These are phyloP conservation scores for Caenorhabditis panamensis DNA, from an alignment of 2,888 invertebrate genomes.

Conservation along the genomic window DNA sequence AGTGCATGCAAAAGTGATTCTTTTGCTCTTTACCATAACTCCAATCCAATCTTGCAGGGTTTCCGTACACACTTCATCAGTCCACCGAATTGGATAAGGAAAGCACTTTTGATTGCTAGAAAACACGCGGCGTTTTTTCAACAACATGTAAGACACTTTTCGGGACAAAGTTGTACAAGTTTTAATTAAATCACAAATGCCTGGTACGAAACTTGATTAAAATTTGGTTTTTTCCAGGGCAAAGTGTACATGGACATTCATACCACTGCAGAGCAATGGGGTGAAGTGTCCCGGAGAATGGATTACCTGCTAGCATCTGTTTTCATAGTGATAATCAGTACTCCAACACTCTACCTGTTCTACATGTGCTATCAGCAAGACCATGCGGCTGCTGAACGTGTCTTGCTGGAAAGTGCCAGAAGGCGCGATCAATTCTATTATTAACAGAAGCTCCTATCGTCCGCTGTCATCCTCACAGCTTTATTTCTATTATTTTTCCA, in stretches of 20 bases:
- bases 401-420: slow-evolving; percentile 49
- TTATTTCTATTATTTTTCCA: neutral
- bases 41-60: slow-evolving; percentile 44
- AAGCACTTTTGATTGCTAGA: slow-evolving; percentile 46
- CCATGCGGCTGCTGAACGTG: slow-evolving; percentile 30
- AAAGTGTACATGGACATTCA: slow-evolving; percentile 59
- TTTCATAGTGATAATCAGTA: slow-evolving; percentile 68
- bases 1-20: slow-evolving; percentile 65
- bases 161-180: too few relatives aligned
- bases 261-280: slow-evolving; percentile 68
- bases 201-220: neutral
- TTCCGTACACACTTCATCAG: slow-evolving; percentile 62
- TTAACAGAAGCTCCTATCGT: slow-evolving; percentile 9
- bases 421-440: slow-evolving; percentile 50
- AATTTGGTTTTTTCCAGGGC: slow-evolving; percentile 24
- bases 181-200: neutral
- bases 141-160: slow-evolving; percentile 32
- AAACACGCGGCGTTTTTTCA: slow-evolving; percentile 48
- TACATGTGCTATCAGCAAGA: slow-evolving; percentile 60
- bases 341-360: slow-evolving; percentile 70
- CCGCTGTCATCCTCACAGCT: neutral
- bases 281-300: slow-evolving; percentile 70
- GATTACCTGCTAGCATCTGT: slow-evolving; percentile 66
- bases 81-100: slow-evolving; percentile 65
- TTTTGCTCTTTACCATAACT: too few relatives aligned